Evolutionary conservation across 2,888 invertebrate species (phyloP).

Genomic region (Drymonia ruficornis): DNA sequence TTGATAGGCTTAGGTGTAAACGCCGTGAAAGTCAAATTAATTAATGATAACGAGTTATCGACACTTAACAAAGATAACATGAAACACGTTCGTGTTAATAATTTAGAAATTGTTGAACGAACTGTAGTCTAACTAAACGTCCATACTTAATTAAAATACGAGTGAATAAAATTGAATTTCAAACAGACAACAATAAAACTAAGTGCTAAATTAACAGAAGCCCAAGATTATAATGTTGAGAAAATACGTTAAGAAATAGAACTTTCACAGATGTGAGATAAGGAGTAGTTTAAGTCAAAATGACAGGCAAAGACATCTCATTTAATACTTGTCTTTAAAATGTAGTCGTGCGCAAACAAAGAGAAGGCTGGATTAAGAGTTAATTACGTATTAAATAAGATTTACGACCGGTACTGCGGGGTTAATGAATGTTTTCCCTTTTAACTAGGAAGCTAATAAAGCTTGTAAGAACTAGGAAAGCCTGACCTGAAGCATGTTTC

Average conservation of each 20-base stretch:
- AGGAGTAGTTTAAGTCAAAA: slow-evolving; percentile 45
- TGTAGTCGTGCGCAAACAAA: slow-evolving; percentile 21
- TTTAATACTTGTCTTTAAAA: slow-evolving; percentile 29
- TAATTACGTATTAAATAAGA: slow-evolving; percentile 28
- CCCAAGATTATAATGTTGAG: slow-evolving; percentile 47
- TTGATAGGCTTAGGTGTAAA: slow-evolving; percentile 45
- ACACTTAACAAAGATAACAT: slow-evolving; percentile 42
- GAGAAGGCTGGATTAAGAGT: slow-evolving; percentile 17
- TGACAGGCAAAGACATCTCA: slow-evolving; percentile 47
- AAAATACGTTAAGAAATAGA: slow-evolving; percentile 47
- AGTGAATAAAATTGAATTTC: slow-evolving; percentile 30
- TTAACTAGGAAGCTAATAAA: slow-evolving; percentile 19
- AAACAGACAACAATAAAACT: slow-evolving; percentile 21
- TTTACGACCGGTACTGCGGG: slow-evolving; percentile 24
- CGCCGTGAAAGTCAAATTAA: slow-evolving; percentile 58
- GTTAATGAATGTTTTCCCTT: slow-evolving; percentile 34
- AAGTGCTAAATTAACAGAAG: slow-evolving; percentile 47
- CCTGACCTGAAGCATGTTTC: slow-evolving; percentile 21
- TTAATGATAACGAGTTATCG: slow-evolving; percentile 48
- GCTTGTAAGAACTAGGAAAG: slow-evolving; percentile 13
- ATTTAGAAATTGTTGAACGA: slow-evolving; percentile 32
- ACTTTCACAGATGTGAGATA: slow-evolving; percentile 58
- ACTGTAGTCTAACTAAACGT: no score
- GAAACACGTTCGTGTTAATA: slow-evolving; percentile 35
- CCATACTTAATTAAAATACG: slow-evolving; percentile 9